A percentile compares a stretch with the other conserved stretches of the same genome.
These are phyloP conservation scores for Drosophila guanche DNA, from an alignment of 1,140 invertebrate genomes.

Conservation along the genomic window DNA sequence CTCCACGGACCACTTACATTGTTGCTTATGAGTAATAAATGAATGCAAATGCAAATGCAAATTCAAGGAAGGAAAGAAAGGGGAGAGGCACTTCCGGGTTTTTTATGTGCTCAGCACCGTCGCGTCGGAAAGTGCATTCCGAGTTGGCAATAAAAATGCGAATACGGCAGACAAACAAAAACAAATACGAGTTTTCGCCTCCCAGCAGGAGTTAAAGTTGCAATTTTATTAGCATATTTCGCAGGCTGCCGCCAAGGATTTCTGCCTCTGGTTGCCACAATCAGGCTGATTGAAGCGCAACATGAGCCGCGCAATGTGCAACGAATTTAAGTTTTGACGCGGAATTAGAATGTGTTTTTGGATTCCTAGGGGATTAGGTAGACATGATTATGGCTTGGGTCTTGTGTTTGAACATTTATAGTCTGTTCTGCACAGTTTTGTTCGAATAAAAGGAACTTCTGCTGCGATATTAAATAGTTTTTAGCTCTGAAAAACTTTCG, in stretches of 20 bases:
- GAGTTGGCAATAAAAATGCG: slow-evolving; percentile 18
- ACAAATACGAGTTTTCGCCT: background rate
- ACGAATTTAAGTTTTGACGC: background rate
- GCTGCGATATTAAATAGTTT: too few species aligned
- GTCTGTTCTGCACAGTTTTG: too few species aligned
- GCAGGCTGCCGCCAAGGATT: background rate
- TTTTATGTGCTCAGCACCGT: slow-evolving; percentile 19
- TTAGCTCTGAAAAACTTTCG: too few species aligned
- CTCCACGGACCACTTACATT: slow-evolving; percentile 15
- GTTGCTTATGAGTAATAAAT: slow-evolving; percentile 59
- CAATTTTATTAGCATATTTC: slow-evolving; percentile 9
- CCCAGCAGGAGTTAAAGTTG: slow-evolving; percentile 1
- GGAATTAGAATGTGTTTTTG: too few species aligned
- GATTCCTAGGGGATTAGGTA: too few species aligned
- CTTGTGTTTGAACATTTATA: too few species aligned
- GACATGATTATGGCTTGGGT: too few species aligned
- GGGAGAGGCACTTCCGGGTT: background rate
- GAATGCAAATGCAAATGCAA: background rate
- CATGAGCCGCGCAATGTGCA: background rate
- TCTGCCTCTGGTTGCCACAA: background rate
- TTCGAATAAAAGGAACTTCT: too few species aligned
- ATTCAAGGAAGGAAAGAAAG: background rate
- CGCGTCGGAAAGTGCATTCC: slow-evolving; percentile 24
- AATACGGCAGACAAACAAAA: background rate
- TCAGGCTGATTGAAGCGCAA: slow-evolving; percentile 6